Evolutionary conservation across 2,888 invertebrate species (phyloP).

Genomic region (Caenorhabditis wallacei): DNA sequence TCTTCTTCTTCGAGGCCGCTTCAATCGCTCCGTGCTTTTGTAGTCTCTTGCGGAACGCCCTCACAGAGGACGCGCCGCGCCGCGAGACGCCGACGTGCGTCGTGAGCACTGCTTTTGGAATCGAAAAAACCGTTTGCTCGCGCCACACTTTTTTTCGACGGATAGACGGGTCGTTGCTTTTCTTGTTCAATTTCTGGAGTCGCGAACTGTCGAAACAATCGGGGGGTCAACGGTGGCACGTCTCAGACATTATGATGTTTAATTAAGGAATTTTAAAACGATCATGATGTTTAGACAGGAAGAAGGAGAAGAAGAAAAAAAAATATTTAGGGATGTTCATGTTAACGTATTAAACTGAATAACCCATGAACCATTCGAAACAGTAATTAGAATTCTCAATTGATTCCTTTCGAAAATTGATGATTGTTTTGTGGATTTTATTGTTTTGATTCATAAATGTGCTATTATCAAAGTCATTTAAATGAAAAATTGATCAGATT

Average conservation of each 20-base stretch:
- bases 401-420: no score
- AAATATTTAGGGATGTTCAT: no score
- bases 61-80: constrained; percentile 47
- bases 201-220: constrained; percentile 53
- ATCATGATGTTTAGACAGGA: constrained; percentile 37
- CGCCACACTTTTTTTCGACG: constrained; percentile 49
- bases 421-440: no score
- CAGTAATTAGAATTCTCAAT: no score
- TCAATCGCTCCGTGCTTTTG: constrained; percentile 51
- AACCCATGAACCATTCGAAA: no score
- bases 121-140: constrained; percentile 51
- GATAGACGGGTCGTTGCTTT: constrained; percentile 30
- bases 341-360: no score
- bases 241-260: constrained; percentile 30
- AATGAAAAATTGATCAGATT: no score
- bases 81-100: constrained; percentile 52
- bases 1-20: constrained; percentile 29
- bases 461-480: no score
- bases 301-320: constrained; percentile 2
- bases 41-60: constrained; percentile 55
- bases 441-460: no score
- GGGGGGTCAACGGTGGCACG: constrained; percentile 47
- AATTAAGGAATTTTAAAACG: constrained; percentile 29
- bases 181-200: constrained; percentile 45
- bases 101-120: constrained; percentile 65